Base-by-base conservation (phyloP, 2,888 invertebrate genomes). In the Eupithecia centaureata region DNA sequence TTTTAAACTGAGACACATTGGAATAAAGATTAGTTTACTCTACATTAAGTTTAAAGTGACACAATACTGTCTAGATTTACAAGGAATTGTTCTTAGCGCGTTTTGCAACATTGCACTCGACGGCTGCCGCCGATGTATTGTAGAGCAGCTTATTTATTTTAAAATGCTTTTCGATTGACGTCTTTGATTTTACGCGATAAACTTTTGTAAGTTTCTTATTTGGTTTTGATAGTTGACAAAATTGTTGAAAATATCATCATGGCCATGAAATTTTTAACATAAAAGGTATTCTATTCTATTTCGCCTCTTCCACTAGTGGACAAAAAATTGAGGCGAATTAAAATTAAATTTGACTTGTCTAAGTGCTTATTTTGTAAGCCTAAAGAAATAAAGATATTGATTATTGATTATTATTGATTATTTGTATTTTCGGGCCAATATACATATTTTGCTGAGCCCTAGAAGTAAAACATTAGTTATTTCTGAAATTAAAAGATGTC, bases 71-170 rank as follows among this genome's bases (percentile, higher is more conserved):
- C n/a, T n/a, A 15, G 33, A 27, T 66, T 63, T 66, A 86, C 84
- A 86, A 84, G 85, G 86, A 83, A 88, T 91, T 92, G 91, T 92
- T 92, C 88, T 90, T 86, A 76, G 80, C 67, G 75, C 81, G 85
- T 87, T 86, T 90, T 85, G 91, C 88, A 86, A 91, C 90, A 88
- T 90, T 88, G 86, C 86, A 82, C 80, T 81, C 80, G 77, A 71
- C 71, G 73, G 71, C 69, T 76, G 74, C 79, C 64, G 77, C 79
- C 75, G 72, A 74, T 76, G 82, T 71, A 81, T 87, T 87, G 88
- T 86, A 74, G 81, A 81, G 73, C 71, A 68, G 72, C 72, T 78
- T 77, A 71, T 79, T 76, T 76, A 72, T 72, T 73, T 72, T 68
- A 67, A 66, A 72, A 61, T 58, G 71, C 73, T 72, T 75, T 75